phyloP scores from a whole-genome alignment of 2,888 invertebrate genomes.

The Merodon equestris region DNA sequence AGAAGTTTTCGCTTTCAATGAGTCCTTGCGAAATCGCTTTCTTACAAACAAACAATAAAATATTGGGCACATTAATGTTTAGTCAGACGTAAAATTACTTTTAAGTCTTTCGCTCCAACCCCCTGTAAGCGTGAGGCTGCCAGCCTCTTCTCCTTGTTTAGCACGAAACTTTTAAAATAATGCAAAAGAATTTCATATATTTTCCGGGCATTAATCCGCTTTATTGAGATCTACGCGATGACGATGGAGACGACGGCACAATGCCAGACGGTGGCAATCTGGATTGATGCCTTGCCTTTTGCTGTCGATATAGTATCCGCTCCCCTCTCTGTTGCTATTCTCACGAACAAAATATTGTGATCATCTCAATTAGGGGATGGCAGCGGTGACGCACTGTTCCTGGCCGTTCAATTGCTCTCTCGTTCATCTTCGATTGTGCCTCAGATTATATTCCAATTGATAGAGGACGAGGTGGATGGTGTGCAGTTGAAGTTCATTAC shows the following conservation, averaged over 20 bases:
- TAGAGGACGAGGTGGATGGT: slow-evolving; percentile 26
- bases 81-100: slow-evolving; percentile 79
- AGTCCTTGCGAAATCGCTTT: slow-evolving; percentile 58
- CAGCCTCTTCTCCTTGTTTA: slow-evolving; percentile 21
- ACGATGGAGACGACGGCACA: slow-evolving; percentile 53
- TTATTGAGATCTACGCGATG: slow-evolving; percentile 55
- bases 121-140: neutral
- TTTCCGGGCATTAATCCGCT: slow-evolving; percentile 72
- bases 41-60: slow-evolving; percentile 76
- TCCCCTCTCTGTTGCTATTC: neutral
- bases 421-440: slow-evolving; percentile 50
- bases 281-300: slow-evolving; percentile 72
- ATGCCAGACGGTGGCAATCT: slow-evolving; percentile 73
- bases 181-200: slow-evolving; percentile 71
- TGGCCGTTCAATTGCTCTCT: slow-evolving; percentile 55
- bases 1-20: slow-evolving; percentile 47
- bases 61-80: slow-evolving; percentile 79
- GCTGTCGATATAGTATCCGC: slow-evolving; percentile 33
- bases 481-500: slow-evolving; percentile 61
- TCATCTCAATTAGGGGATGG: slow-evolving; percentile 66
- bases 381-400: slow-evolving; percentile 24
- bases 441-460: slow-evolving; percentile 59
- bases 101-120: slow-evolving; percentile 74
- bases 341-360: slow-evolving; percentile 53
- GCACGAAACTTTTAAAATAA: slow-evolving; percentile 72